Conservation (phyloP, 2,797 vertebrate genomes). For the Meda fulgida region DNA sequence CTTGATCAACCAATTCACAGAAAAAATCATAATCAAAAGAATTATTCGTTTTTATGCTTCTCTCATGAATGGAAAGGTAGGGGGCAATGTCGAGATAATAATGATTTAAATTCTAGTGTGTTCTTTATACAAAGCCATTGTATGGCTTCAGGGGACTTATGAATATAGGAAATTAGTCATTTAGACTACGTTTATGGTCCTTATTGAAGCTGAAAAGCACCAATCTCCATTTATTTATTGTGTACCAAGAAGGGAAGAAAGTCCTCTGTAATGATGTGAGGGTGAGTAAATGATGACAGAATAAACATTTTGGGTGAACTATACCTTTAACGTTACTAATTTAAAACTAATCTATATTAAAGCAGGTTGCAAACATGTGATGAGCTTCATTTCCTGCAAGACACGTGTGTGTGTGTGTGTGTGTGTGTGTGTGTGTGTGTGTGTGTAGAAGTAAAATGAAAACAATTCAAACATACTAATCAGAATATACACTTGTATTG, state of each 20-base stretch:
- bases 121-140: not conserved
- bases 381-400: slow-evolving; percentile 27
- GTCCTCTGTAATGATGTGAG: not conserved
- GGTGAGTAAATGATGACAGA: not conserved
- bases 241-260: not conserved
- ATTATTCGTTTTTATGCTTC: not conserved
- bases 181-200: not conserved
- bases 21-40: not conserved
- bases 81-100: not conserved
- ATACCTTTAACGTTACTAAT: slow-evolving; percentile 34
- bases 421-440: not conserved
- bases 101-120: not conserved
- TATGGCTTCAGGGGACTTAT: not conserved
- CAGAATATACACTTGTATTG: slow-evolving; percentile 23
- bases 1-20: not conserved
- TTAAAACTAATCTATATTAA: slow-evolving; percentile 21
- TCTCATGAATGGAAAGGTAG: not conserved
- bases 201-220: not conserved
- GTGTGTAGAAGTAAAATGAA: not conserved
- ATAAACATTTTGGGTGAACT: not conserved
- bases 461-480: not conserved
- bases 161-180: not conserved
- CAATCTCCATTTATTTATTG: not conserved
- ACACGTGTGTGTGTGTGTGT: not conserved
- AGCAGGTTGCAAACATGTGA: slow-evolving; percentile 13